Evolutionary conservation across 2,113 vertebrate species (phyloP).

Genomic region (Dasyornis broadbenti): DNA sequence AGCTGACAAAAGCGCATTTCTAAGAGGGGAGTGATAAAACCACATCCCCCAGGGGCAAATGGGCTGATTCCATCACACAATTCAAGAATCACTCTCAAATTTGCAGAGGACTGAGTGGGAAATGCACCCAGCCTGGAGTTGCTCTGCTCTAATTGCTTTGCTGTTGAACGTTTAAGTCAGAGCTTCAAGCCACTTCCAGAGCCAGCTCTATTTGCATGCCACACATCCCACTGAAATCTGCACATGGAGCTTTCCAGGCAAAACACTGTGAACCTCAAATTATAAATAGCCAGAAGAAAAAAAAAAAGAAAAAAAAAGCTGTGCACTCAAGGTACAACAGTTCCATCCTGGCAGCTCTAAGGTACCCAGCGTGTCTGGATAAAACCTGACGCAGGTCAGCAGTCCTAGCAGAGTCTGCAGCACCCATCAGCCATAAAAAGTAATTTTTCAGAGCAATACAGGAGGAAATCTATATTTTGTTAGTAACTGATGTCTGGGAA

Average conservation of each 20-base stretch:
- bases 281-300: background rate
- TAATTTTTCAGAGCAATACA: background rate
- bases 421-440: too few relatives aligned
- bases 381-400: background rate
- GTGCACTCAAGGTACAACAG: background rate
- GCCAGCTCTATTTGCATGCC: background rate
- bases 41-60: background rate
- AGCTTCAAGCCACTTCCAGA: background rate
- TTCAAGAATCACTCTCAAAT: background rate
- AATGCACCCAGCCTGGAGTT: background rate
- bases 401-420: too few relatives aligned
- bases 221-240: background rate
- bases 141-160: background rate
- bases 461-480: background rate
- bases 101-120: background rate
- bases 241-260: background rate
- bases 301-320: background rate
- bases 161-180: background rate
- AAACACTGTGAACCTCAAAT: background rate
- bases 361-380: background rate
- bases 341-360: background rate
- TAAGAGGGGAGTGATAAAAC: background rate
- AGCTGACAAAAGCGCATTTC: slow-evolving; percentile 28
- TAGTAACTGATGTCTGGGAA: background rate
- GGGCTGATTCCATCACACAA: background rate